Percentiles rank a stretch among this genome's conserved stretches.
phyloP scores from a whole-genome alignment of 1,140 invertebrate species.

The Cylas formicarius region DNA sequence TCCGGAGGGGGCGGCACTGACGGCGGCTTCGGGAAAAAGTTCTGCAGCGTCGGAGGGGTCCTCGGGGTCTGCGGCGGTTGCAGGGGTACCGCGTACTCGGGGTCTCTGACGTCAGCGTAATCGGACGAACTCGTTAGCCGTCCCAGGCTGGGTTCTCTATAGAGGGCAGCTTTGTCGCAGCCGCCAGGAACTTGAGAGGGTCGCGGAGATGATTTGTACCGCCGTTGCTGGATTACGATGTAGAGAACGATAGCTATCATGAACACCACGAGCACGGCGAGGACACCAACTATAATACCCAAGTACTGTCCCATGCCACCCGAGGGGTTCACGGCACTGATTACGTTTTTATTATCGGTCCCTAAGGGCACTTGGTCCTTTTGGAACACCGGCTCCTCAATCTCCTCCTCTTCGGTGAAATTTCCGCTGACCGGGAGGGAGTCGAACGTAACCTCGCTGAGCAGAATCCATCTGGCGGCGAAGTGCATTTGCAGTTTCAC shows the following conservation, averaged over 20 bases:
- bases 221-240: constrained; percentile 33
- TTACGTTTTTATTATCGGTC: constrained; percentile 32
- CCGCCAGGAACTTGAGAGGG: constrained; percentile 35
- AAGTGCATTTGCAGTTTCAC: constrained; percentile 76
- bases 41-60: constrained; percentile 32
- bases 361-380: constrained; percentile 26
- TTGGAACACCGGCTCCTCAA: constrained; percentile 20
- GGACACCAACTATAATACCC: constrained; percentile 35
- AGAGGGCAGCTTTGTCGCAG: constrained; percentile 38
- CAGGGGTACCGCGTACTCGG: constrained; percentile 38
- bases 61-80: constrained; percentile 27
- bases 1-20: constrained; percentile 33
- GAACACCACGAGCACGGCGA: constrained; percentile 35
- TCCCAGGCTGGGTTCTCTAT: constrained; percentile 31
- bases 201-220: constrained; percentile 34
- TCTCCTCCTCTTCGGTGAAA: constrained; percentile 36
- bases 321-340: constrained; percentile 30
- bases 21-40: constrained; percentile 37
- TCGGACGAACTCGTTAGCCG: constrained; percentile 28
- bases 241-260: constrained; percentile 31
- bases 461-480: constrained; percentile 79
- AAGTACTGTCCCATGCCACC: constrained; percentile 36
- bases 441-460: constrained; percentile 80
- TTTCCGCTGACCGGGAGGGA: constrained; percentile 46
- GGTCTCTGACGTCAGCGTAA: constrained; percentile 33